Evolutionary conservation across 1,140 invertebrate genomes (phyloP), one percentile per base, ranked within the genome.

Genomic region (Drosophila takahashii): DNA sequence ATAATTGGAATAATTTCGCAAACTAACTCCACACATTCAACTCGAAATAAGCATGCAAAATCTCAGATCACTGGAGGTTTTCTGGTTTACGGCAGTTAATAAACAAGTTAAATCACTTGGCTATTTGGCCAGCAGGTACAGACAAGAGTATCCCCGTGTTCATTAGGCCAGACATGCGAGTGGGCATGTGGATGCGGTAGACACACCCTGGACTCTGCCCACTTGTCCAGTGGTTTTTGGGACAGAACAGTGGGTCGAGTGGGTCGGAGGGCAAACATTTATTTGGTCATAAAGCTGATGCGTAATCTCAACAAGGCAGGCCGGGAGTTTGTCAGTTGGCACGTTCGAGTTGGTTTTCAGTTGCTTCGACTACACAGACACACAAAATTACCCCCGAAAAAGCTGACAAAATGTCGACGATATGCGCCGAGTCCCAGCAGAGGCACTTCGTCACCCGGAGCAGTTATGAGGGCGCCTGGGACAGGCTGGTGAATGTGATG

Each of bases 211-310:
- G 53, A 41, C 45, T 69, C 27, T 48, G 41, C 34, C 16, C 18
- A 16, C 27, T 16, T 11, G 27, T 9, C 4, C 27, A 32, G 47
- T 48, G 13, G 26, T 7, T 42, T 9, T 9, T 4, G 42, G 45
- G 13, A 3, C 2, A 11, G 22, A 13, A 13, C 2, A 47, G 5
- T 32, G 22, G 15, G 42, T 36, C 37, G 13, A 27, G 52, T 52
- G 22, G 26, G 32, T 26, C 9, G 54, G 32, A 34, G 26, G 59
- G 26, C 70, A 66, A 50, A 57, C 75, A 76, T 67, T 83, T 87
- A 83, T 83, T 79, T 70, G 71, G 84, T 77, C 84, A 73, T 89
- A 89, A 89, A 89, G 47, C 61, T 77, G 71, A 67, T 74, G 69
- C 58, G 72, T 54, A 89, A 89, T 89, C 84, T 84, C 69, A 80